A percentile compares a stretch with the other conserved stretches of the same genome.
Evolutionary conservation across 2,797 vertebrate genomes (phyloP).

Genomic region (Dendrocincla tyrannina): DNA sequence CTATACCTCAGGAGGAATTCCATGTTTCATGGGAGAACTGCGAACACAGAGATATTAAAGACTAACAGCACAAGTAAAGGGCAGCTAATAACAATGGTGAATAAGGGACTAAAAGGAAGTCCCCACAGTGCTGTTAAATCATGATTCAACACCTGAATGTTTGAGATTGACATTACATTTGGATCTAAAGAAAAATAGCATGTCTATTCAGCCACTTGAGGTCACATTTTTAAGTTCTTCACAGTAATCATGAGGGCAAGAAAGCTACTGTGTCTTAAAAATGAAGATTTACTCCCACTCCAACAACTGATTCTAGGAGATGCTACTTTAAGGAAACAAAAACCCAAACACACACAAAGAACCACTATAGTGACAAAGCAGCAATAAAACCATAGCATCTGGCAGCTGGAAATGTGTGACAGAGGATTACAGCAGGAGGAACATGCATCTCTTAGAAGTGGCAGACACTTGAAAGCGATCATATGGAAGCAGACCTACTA

Average conservation of each 20-base stretch:
- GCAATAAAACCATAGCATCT: background rate
- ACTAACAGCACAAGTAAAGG: background rate
- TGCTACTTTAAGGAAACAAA: background rate
- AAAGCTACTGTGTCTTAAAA: background rate
- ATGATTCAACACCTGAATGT: background rate
- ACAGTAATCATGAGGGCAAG: background rate
- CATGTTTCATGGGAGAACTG: background rate
- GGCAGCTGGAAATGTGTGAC: background rate
- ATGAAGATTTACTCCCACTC: background rate
- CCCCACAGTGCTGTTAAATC: background rate
- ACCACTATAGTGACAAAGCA: background rate
- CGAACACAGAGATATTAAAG: background rate
- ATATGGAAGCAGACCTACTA: background rate
- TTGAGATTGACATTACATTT: background rate
- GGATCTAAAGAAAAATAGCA: background rate
- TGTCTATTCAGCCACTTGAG: background rate
- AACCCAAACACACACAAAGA: background rate
- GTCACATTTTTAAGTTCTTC: background rate
- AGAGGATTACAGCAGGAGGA: background rate
- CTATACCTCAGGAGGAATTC: background rate
- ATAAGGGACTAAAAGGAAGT: background rate
- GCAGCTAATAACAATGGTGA: background rate
- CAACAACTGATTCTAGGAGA: background rate
- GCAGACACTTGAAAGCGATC: background rate
- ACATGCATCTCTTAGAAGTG: background rate